Conservation (phyloP, 2,888 invertebrate species). For the Kryphioiulus occultus region DNA sequence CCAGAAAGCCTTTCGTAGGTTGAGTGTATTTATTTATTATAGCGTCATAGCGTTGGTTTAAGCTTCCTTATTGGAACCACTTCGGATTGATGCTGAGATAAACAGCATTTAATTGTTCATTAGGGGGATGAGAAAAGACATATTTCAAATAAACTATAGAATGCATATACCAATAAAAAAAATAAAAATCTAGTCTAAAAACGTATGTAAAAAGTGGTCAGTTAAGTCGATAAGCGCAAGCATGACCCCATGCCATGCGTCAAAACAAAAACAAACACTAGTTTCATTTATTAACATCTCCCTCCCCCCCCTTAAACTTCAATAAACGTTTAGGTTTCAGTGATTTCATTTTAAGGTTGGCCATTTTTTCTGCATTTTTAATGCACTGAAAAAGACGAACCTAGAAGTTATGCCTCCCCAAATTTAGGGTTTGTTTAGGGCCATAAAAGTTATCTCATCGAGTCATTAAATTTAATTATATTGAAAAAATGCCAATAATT, state of each 20-base stretch:
- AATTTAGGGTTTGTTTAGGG: not conserved
- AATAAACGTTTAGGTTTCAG: not conserved
- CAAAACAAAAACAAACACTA: not conserved
- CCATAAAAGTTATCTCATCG: not conserved
- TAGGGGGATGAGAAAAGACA: not conserved
- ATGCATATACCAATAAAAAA: not conserved
- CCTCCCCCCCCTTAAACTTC: not conserved
- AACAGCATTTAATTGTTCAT: not conserved
- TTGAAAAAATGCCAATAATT: not conserved
- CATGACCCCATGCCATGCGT: not conserved
- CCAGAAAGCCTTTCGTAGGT: not conserved
- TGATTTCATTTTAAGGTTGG: not conserved
- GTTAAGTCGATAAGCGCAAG: not conserved
- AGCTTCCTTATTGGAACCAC: slow-evolving; percentile 8
- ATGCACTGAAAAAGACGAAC: not conserved
- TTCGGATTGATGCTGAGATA: not conserved
- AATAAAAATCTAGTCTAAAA: not conserved
- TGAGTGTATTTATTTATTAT: not conserved
- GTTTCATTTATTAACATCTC: not conserved
- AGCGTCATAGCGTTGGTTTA: not conserved
- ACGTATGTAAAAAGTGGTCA: not conserved
- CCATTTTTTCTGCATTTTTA: not conserved
- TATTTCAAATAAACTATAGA: not conserved
- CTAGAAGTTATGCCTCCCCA: not conserved
- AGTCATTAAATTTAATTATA: slow-evolving; percentile 26